A percentile compares a stretch with the other conserved stretches of the same genome.
Conservation (phyloP, 53 echinoderm and acorn worm genomes). For the Holothuria scabra region DNA sequence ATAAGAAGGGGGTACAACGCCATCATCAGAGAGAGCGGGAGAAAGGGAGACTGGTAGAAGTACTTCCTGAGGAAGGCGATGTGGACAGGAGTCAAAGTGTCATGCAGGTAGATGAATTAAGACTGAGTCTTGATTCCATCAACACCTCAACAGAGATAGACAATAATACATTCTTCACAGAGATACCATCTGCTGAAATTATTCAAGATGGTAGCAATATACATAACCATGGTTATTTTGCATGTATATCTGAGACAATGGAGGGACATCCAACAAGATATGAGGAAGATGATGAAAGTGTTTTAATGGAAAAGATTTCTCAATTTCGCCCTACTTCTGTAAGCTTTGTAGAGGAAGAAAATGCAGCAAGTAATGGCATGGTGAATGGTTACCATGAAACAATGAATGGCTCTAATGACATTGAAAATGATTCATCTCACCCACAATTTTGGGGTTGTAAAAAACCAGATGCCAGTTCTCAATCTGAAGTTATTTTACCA, state of each 20-base stretch:
- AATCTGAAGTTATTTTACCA: not conserved
- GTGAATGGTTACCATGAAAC: not conserved
- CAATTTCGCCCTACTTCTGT: conserved; percentile 48
- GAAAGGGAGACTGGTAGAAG: conserved; percentile 8
- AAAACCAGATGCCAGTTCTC: not conserved
- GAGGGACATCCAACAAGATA: not conserved
- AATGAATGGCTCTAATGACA: not conserved
- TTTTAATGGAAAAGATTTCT: conserved; percentile 64
- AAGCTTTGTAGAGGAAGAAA: not conserved
- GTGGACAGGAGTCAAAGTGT: not conserved
- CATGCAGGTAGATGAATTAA: not conserved
- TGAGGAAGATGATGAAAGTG: conserved; percentile 52
- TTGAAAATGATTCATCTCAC: not conserved
- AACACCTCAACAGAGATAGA: not conserved
- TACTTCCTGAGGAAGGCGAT: not conserved
- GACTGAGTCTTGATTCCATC: not conserved
- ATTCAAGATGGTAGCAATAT: not conserved
- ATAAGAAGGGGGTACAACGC: conserved; percentile 65
- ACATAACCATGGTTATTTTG: not conserved
- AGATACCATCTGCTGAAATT: not conserved
- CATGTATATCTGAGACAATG: not conserved
- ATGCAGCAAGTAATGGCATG: not conserved
- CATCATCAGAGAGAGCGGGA: conserved; percentile 68
- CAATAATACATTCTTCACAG: conserved; percentile 6
- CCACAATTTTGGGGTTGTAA: not conserved